Evolutionary conservation across 2,888 invertebrate species (phyloP).

Genomic region (Scaptomyza parva): DNA sequence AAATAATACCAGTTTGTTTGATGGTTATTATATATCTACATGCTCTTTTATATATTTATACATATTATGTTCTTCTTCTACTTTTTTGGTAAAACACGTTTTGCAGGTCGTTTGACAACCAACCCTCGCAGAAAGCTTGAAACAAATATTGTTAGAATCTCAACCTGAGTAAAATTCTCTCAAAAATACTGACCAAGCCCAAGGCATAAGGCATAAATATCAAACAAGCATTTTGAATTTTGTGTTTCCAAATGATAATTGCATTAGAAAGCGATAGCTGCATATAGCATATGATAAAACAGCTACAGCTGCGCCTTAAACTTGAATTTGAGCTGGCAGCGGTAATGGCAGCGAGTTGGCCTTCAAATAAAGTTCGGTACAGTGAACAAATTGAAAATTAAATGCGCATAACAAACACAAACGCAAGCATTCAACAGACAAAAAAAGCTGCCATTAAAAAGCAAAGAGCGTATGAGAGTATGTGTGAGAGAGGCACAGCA

Average conservation of each 20-base stretch:
- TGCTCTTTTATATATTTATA: slow-evolving; percentile 1
- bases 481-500: not conserved
- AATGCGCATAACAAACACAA: slow-evolving; percentile 71
- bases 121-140: slow-evolving; percentile 14
- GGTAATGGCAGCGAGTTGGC: slow-evolving; percentile 35
- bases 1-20: slow-evolving; percentile 51
- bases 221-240: not conserved
- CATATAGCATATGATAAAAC: not conserved
- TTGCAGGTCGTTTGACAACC: slow-evolving; percentile 53
- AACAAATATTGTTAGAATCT: slow-evolving; percentile 33
- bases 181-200: slow-evolving; percentile 80
- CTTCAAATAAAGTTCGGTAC: slow-evolving; percentile 68
- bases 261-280: slow-evolving; percentile 47
- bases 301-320: slow-evolving; percentile 52
- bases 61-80: not conserved
- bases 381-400: slow-evolving; percentile 54
- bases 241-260: slow-evolving; percentile 51
- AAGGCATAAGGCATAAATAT: slow-evolving; percentile 54
- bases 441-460: slow-evolving; percentile 11
- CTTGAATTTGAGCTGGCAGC: slow-evolving; percentile 45
- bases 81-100: slow-evolving; percentile 68
- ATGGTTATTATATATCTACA: not conserved
- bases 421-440: slow-evolving; percentile 23
- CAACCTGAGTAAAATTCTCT: not conserved
- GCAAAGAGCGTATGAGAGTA: slow-evolving; percentile 17